phyloP scores from a whole-genome alignment of 2,113 vertebrate species.

The Phalacrocorax pelagicus region DNA sequence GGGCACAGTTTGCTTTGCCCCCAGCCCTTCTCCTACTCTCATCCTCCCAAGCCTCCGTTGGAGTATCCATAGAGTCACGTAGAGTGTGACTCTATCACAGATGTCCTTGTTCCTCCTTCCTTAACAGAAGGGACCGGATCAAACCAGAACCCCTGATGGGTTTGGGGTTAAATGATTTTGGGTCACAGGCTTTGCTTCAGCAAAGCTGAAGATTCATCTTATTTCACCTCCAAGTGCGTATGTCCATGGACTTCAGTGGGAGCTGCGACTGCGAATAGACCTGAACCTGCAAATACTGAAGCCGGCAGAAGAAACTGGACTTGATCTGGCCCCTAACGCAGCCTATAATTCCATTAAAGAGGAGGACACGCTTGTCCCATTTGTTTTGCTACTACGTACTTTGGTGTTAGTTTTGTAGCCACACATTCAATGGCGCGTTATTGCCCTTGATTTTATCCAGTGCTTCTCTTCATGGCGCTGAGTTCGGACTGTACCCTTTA shows the following conservation, averaged over 20 bases:
- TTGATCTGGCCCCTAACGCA: not conserved
- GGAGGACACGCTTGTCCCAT: not conserved
- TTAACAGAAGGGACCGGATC: not conserved
- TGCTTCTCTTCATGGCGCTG: not conserved
- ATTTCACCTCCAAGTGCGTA: accelerated
- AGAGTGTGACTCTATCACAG: not conserved
- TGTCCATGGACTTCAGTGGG: not conserved
- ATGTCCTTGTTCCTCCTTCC: not conserved
- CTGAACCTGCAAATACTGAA: not conserved
- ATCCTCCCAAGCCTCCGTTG: not conserved
- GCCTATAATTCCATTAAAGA: not conserved
- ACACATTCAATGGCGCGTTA: accelerated
- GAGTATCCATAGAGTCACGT: not conserved
- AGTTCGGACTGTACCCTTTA: not conserved
- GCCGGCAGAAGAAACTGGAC: not conserved
- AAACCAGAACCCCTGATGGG: not conserved
- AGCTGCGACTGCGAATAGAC: not conserved
- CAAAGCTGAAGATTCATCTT: not conserved
- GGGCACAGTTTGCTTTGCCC: not conserved
- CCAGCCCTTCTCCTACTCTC: not conserved
- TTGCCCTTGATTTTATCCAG: not conserved
- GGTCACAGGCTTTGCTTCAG: not conserved
- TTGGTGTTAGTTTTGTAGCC: not conserved
- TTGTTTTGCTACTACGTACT: not conserved
- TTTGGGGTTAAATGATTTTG: not conserved